Evolutionary conservation across 2,113 vertebrate species (phyloP), one percentile per base, ranked within the genome.

Genomic region (Bothrops jararaca): DNA sequence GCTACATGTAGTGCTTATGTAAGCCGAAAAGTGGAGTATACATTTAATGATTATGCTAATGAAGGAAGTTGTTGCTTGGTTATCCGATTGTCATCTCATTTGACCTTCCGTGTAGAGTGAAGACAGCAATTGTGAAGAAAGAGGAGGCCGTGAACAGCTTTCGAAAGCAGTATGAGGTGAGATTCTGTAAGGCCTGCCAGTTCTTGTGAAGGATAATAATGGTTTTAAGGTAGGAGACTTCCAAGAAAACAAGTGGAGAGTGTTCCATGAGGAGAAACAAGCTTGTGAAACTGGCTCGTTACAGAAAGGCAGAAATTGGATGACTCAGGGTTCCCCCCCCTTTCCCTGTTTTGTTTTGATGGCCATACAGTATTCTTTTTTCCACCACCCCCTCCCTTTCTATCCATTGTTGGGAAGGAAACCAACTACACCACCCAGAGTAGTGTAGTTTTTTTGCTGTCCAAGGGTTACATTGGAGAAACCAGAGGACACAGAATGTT

Each of bases 121-220:
- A 99, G 96, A 94, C 95, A 0, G 99, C 99, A 0, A 98, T 99
- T 15, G 96, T 97, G 90, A 99, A 98, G 97, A 99, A 99, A 96
- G 99, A 99, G 92, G 98, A 99, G 92, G 98, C 98, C 0, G 97
- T 99, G 90, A 98, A 91, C 95, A 97, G 95, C 92, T 98, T 99
- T 3, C 97, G 98, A 60, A 98, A 97, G 91, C 99, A 99, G 95
- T 97, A 98, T 0, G 98, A 99, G 97, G 99, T 99, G 94, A 97
- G 98, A 48, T 34, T 58, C 48, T 91, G 39, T 1, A 8, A 20
- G 0, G 0, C 24, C 20, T 45, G 4, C 0, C 3, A n/a, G 26
- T 50, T 23, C 11, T 1, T 6, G n/a, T 23, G 29, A 80, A 6
- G 52, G 86, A 42, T 29, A 39, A 15, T 26, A 18, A 34, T 42